Evolutionary conservation across 2,888 invertebrate genomes (phyloP), one percentile per base, ranked within the genome.

Genomic region (Schizotus pectinicornis): DNA sequence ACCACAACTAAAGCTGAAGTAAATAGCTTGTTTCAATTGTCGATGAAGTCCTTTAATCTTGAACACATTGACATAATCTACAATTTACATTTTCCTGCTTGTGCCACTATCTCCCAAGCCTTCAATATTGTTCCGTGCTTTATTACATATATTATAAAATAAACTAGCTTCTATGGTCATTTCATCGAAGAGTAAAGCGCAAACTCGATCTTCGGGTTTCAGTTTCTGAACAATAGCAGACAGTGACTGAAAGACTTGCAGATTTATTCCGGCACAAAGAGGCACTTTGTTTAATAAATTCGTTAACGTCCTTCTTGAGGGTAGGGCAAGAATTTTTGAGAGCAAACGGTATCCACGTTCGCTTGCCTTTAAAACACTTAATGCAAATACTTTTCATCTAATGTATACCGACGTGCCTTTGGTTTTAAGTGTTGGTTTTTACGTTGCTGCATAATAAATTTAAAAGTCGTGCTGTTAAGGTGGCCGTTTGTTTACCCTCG

Each of bases 201-300:
- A n/a, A n/a, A n/a, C n/a, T n/a, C n/a, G n/a, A n/a, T n/a, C n/a
- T n/a, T n/a, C n/a, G n/a, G n/a, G n/a, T n/a, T n/a, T n/a, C n/a
- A n/a, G n/a, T 8, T 36, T 3, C 36, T 36, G 36, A 11, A 88
- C 86, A 80, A 79, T 14, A 22, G 6, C 7, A 32, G 38, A 8
- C 7, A 41, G 31, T 14, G 38, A n/a, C 8, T 50, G 14, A 39
- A 50, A 50, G 3, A 50, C 13, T 11, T 41, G 6, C 13, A 9
- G 30, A 50, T 39, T 50, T 31, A 50, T 50, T 1, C 50, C 50
- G 12, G 50, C 32, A 14, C 32, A 13, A 38, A 37, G 11, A n/a
- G 50, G 22, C 12, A 50, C 32, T 6, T 41, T 39, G 12, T 11
- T 11, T 30, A 38, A 32, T 39, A 22, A 11, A 39, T 50, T 50